Evolutionary conservation across 2,797 vertebrate species (phyloP).

Genomic region (Characodon lateralis): DNA sequence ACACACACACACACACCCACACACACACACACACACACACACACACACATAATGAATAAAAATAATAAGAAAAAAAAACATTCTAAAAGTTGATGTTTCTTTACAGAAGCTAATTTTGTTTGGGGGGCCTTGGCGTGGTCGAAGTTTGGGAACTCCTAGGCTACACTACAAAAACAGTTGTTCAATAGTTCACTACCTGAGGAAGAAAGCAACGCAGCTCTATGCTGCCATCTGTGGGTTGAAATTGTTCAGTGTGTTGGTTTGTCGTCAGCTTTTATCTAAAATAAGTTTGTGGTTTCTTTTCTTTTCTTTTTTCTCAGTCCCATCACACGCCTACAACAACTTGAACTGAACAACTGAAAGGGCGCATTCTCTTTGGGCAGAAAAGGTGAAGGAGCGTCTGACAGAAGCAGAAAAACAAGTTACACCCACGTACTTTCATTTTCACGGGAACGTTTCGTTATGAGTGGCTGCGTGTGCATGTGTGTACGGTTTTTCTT

Average conservation of each 20-base stretch:
- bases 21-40: no score
- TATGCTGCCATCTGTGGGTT: conserved; percentile 9
- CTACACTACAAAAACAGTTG: no score
- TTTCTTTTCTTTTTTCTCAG: neutral
- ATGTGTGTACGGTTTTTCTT: neutral
- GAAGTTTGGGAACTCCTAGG: no score
- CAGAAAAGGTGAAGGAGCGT: neutral
- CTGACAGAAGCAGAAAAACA: neutral
- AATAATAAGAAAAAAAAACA: no score
- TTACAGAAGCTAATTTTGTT: no score
- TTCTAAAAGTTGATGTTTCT: no score
- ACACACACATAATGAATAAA: no score
- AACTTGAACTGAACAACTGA: neutral
- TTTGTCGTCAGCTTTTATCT: neutral
- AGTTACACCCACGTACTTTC: conserved; percentile 52
- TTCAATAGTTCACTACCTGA: neutral
- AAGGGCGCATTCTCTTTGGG: neutral
- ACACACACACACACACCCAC: no score
- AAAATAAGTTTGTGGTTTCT: neutral
- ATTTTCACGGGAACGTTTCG: conserved; percentile 52
- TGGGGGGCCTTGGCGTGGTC: no score
- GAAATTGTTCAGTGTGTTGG: neutral
- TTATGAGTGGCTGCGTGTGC: conserved; percentile 18
- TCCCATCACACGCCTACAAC: neutral
- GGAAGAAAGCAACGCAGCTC: neutral